These are phyloP conservation scores for Hemistola chrysoprasaria DNA, from an alignment of 2,888 invertebrate species.

Conservation along the genomic window DNA sequence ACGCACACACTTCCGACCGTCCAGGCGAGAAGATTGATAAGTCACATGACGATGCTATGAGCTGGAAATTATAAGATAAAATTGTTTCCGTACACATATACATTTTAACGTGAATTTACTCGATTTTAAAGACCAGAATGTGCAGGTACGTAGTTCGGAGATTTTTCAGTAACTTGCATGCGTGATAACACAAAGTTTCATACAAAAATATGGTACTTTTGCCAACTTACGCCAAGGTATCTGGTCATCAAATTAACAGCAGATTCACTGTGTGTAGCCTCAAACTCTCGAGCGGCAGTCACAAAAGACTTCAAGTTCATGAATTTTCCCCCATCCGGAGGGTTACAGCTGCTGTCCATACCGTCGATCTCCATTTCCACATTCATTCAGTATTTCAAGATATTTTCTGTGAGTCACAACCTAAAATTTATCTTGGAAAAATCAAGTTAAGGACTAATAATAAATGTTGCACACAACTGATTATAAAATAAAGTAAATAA, in stretches of 20 bases:
- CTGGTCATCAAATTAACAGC: constrained; percentile 77
- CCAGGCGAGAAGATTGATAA: constrained; percentile 86
- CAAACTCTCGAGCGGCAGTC: constrained; percentile 75
- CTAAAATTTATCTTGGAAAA: background rate
- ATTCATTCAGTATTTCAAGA: constrained; percentile 1
- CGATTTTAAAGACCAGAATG: no score
- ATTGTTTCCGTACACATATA: background rate
- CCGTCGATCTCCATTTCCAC: constrained; percentile 68
- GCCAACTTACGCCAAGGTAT: constrained; percentile 72
- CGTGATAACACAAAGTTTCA: no score
- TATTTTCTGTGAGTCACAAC: background rate
- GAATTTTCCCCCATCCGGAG: constrained; percentile 65
- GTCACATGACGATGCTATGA: constrained; percentile 84
- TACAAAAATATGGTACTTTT: no score
- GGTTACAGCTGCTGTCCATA: constrained; percentile 52
- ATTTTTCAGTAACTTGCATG: no score
- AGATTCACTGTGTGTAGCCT: constrained; percentile 76
- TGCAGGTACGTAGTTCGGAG: no score
- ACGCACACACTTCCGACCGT: constrained; percentile 83
- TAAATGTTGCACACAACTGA: constrained; percentile 3
- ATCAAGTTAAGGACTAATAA: background rate
- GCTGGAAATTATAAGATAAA: constrained; percentile 60
- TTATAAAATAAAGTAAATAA: constrained; percentile 23
- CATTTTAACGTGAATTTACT: no score
- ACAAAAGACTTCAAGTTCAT: constrained; percentile 79